Evolutionary conservation across 2,113 vertebrate species (phyloP).

Genomic region (Syngnathoides biaculeatus): DNA sequence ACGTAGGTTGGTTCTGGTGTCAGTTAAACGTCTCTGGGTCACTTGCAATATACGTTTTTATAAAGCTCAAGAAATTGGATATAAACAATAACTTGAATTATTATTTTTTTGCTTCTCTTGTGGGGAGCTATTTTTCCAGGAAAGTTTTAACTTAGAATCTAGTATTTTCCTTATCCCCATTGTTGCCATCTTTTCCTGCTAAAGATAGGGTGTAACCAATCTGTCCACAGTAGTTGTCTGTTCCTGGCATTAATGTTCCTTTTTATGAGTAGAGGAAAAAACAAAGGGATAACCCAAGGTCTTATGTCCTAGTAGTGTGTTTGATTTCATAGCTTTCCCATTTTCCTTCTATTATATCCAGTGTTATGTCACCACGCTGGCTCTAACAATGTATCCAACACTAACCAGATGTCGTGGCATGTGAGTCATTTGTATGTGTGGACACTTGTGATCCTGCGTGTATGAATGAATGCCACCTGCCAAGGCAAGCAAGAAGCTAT

Average conservation of each 20-base stretch:
- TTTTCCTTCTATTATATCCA: conserved; percentile 60
- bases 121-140: background rate
- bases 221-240: conserved; percentile 21
- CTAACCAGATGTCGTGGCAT: conserved; percentile 61
- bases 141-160: conserved; percentile 5
- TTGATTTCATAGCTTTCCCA: conserved; percentile 53
- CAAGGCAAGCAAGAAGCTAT: conserved; percentile 31
- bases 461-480: conserved; percentile 42
- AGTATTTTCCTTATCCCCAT: conserved; percentile 13
- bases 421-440: conserved; percentile 52
- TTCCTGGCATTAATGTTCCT: conserved; percentile 15
- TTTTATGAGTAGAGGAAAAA: conserved; percentile 53
- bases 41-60: background rate
- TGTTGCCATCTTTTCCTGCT: conserved; percentile 1
- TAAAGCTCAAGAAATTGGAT: background rate
- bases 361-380: conserved; percentile 40
- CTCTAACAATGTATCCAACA: conserved; percentile 56
- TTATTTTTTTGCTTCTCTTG: background rate
- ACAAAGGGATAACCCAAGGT: conserved; percentile 23
- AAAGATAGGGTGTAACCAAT: conserved; percentile 6
- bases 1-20: too few species aligned
- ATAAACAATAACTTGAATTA: background rate
- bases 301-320: conserved; percentile 45
- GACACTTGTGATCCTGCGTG: background rate
- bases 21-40: too few species aligned